A percentile compares a stretch with the other conserved stretches of the same genome.
Evolutionary conservation across 2,797 vertebrate genomes (phyloP).

Genomic region (Hemitrygon akajei): DNA sequence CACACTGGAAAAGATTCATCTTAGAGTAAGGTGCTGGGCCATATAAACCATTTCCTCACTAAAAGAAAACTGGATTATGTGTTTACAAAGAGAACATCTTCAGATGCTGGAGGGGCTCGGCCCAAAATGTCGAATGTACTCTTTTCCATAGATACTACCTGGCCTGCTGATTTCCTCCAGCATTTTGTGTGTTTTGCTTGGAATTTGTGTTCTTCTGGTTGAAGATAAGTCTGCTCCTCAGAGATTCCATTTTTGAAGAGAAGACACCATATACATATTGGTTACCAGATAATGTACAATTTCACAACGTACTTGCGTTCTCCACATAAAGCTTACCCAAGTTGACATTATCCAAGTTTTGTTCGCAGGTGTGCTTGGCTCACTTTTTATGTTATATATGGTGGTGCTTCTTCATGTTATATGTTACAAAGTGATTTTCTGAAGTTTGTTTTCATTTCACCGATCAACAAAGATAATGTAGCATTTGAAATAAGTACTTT

Average conservation of each 20-base stretch:
- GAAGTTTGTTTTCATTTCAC: slow-evolving; percentile 7
- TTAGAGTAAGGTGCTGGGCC: background rate
- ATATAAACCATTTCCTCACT: background rate
- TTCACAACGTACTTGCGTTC: background rate
- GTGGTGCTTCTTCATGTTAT: background rate
- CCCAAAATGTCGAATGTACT: too few relatives aligned
- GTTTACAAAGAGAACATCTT: background rate
- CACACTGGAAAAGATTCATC: too few relatives aligned
- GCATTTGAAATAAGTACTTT: background rate
- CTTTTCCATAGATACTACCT: too few relatives aligned
- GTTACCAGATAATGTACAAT: background rate
- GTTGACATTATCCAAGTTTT: background rate
- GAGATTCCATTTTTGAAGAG: background rate
- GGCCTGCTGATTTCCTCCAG: too few relatives aligned
- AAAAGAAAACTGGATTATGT: background rate
- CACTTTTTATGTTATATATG: background rate
- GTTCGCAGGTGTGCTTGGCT: background rate
- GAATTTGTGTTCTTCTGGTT: background rate
- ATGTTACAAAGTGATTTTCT: background rate
- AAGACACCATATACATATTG: background rate
- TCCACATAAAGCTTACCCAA: background rate
- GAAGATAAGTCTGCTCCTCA: background rate
- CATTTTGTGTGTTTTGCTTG: too few relatives aligned
- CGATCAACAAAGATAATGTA: background rate
- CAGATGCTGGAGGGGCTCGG: too few relatives aligned